A percentile compares a stretch with the other conserved stretches of the same genome.
phyloP scores from a whole-genome alignment of 2,113 vertebrate genomes.

The Syngnathus typhle region DNA sequence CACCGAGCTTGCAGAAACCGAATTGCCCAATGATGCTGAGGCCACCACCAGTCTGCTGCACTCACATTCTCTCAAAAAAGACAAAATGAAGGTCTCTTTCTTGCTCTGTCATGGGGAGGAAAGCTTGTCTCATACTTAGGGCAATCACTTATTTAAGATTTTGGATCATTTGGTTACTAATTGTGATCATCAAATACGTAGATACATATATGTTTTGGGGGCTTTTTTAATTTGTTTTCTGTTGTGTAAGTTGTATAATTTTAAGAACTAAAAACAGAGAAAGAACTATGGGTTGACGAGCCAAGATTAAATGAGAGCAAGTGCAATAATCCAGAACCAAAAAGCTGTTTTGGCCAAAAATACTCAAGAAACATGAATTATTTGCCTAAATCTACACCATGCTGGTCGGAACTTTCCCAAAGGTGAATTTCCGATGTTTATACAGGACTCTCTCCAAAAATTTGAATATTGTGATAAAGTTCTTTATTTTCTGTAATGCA shows the following conservation, averaged over 20 bases:
- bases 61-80: conserved; percentile 79
- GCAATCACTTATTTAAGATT: background rate
- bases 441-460: background rate
- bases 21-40: conserved; percentile 85
- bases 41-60: conserved; percentile 80
- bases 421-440: background rate
- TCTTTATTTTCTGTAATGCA: no score
- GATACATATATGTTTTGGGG: background rate
- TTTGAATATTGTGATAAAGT: no score
- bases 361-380: background rate
- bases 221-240: background rate
- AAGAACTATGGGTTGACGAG: background rate
- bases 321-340: background rate
- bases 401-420: background rate
- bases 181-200: background rate
- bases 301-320: background rate
- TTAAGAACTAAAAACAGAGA: no score
- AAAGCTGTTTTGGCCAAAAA: background rate
- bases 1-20: conserved; percentile 91
- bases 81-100: conserved; percentile 80
- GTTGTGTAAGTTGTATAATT: background rate
- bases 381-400: background rate
- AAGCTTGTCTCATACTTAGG: background rate
- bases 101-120: background rate
- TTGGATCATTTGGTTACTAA: background rate